Evolutionary conservation across 2,113 vertebrate species (phyloP).

Genomic region (Larimichthys polyactis): DNA sequence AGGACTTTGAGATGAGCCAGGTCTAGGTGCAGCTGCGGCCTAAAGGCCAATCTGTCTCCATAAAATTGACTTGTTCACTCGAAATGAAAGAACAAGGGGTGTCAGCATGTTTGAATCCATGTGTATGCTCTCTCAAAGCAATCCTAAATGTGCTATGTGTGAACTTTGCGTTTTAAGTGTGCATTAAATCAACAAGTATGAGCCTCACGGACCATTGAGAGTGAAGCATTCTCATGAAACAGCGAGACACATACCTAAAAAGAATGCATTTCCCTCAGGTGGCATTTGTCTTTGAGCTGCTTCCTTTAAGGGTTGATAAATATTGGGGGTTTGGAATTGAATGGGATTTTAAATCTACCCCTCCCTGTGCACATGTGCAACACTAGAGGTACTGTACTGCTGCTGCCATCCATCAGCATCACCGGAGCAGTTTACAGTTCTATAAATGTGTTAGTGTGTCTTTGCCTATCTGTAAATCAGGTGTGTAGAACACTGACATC

Average conservation of each 20-base stretch:
- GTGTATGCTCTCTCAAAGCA: constrained; percentile 34
- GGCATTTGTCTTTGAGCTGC: constrained; percentile 31
- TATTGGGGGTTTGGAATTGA: constrained; percentile 34
- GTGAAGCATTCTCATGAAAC: constrained; percentile 47
- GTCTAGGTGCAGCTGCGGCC: constrained; percentile 50
- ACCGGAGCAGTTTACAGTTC: constrained; percentile 67
- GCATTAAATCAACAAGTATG: constrained; percentile 74
- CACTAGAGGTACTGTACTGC: constrained; percentile 52
- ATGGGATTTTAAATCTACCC: constrained; percentile 46
- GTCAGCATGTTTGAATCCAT: constrained; percentile 46
- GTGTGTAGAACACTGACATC: constrained; percentile 55
- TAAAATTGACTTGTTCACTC: constrained; percentile 58
- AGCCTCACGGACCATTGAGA: constrained; percentile 39
- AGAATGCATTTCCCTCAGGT: constrained; percentile 38
- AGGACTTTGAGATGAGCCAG: constrained; percentile 76
- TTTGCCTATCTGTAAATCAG: constrained; percentile 75
- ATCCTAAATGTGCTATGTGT: constrained; percentile 24
- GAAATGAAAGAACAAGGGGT: constrained; percentile 49
- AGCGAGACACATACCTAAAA: constrained; percentile 23
- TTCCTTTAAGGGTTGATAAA: constrained; percentile 65
- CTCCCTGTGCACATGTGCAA: constrained; percentile 34
- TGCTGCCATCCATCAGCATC: constrained; percentile 69
- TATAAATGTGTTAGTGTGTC: constrained; percentile 74
- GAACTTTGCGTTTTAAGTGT: constrained; percentile 49
- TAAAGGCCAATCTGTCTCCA: constrained; percentile 73